Conservation (phyloP, 92 coral and sea anemone species). For the Virgularia gustaviana region DNA sequence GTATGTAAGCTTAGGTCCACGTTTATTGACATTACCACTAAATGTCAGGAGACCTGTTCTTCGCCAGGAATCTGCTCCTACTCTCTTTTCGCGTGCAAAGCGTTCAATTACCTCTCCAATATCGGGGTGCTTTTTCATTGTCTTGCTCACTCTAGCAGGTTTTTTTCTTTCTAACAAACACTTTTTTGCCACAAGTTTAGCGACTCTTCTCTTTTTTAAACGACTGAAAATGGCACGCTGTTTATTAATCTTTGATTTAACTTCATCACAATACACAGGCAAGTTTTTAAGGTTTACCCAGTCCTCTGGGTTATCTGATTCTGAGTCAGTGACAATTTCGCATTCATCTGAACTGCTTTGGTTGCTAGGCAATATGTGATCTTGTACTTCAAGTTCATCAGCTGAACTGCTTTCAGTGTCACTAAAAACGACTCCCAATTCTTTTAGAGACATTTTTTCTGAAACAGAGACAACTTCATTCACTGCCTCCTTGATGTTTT, state of each 20-base stretch:
- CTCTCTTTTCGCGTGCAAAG: slow-evolving; percentile 41
- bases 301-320: slow-evolving; percentile 54
- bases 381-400: neutral
- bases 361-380: neutral
- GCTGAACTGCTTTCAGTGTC: slow-evolving; percentile 23
- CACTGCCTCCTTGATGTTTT: slow-evolving; percentile 40
- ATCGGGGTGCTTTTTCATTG: slow-evolving; percentile 41
- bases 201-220: slow-evolving; percentile 30
- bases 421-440: slow-evolving; percentile 20
- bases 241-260: slow-evolving; percentile 29
- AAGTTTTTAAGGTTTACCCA: slow-evolving; percentile 35
- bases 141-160: slow-evolving; percentile 32
- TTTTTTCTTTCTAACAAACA: slow-evolving; percentile 30
- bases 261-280: slow-evolving; percentile 10
- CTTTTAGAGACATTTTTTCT: slow-evolving; percentile 27
- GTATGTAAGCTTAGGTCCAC: slow-evolving; percentile 51
- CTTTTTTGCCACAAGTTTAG: slow-evolving; percentile 19
- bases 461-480: slow-evolving; percentile 37
- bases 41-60: slow-evolving; percentile 49
- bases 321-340: slow-evolving; percentile 35
- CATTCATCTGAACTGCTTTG: neutral
- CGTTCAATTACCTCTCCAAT: slow-evolving; percentile 53
- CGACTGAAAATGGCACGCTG: slow-evolving; percentile 36
- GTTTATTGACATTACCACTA: slow-evolving; percentile 47
- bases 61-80: slow-evolving; percentile 60